Evolutionary conservation across 2,888 invertebrate species (phyloP).

Genomic region (Ophonus ardosiacus): DNA sequence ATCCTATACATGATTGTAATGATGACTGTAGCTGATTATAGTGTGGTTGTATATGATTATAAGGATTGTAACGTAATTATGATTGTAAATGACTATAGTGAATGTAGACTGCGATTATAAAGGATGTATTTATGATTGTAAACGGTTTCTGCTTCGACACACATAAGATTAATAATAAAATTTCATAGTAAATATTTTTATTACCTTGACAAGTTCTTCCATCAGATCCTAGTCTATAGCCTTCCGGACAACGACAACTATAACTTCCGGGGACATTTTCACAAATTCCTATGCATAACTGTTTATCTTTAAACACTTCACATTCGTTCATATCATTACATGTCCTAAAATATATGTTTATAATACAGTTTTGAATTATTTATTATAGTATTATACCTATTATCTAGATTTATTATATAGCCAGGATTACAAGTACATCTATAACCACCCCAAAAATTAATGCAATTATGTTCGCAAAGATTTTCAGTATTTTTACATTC

Average conservation of each 20-base stretch:
- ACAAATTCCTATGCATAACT: constrained; percentile 87
- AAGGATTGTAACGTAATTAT: too few species aligned
- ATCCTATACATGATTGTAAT: too few species aligned
- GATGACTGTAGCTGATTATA: too few species aligned
- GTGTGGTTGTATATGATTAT: too few species aligned
- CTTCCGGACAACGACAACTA: constrained; percentile 87
- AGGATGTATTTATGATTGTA: too few species aligned
- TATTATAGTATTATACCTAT: constrained; percentile 76
- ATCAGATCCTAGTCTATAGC: constrained; percentile 86
- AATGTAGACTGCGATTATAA: too few species aligned
- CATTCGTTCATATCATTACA: constrained; percentile 94
- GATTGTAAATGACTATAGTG: too few species aligned
- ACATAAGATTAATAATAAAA: too few species aligned
- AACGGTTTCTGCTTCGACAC: too few species aligned
- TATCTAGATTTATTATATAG: constrained; percentile 86
- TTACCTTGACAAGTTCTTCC: constrained; percentile 90
- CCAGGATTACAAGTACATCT: constrained; percentile 92
- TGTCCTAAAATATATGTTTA: constrained; percentile 75
- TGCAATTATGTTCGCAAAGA: constrained; percentile 91
- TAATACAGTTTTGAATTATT: neutral
- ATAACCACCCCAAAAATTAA: constrained; percentile 94
- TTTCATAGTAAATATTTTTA: too few species aligned
- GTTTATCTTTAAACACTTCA: constrained; percentile 83
- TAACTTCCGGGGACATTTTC: constrained; percentile 93
- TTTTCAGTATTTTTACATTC: constrained; percentile 79